These are phyloP conservation scores for Sebastes trivittatus DNA, from an alignment of 2,797 vertebrate species.

Conservation along the genomic window DNA sequence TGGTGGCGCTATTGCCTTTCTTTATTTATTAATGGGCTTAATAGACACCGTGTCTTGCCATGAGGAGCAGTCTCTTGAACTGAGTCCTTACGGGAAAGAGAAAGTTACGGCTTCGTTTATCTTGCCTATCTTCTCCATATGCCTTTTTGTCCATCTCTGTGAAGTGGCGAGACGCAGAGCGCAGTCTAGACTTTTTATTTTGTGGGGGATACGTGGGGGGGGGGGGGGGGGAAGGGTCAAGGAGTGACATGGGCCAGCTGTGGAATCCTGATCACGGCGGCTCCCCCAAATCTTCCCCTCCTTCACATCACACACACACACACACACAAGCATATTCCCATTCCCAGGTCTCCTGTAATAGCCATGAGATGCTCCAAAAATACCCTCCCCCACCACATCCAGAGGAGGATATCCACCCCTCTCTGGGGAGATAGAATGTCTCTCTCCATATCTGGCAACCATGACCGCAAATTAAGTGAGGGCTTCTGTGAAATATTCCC, in stretches of 20 bases:
- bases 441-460: constrained; percentile 78
- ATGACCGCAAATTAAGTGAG: constrained; percentile 76
- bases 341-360: constrained; percentile 72
- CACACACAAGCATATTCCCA: constrained; percentile 43
- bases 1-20: constrained; percentile 79
- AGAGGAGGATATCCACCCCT: constrained; percentile 63
- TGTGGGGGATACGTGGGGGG: constrained; percentile 44
- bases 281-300: constrained; percentile 48
- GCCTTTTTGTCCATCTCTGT: constrained; percentile 42
- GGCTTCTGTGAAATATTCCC: constrained; percentile 70
- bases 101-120: constrained; percentile 68
- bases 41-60: constrained; percentile 75
- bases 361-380: constrained; percentile 78
- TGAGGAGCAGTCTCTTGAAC: constrained; percentile 68
- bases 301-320: constrained; percentile 25
- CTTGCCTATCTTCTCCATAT: constrained; percentile 42
- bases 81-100: constrained; percentile 55
- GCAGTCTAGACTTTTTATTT: constrained; percentile 78
- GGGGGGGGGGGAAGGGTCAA: constrained; percentile 64
- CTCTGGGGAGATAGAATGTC: constrained; percentile 75
- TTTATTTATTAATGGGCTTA: constrained; percentile 82
- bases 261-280: constrained; percentile 70
- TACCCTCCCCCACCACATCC: constrained; percentile 61
- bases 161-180: constrained; percentile 54
- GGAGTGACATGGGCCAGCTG: constrained; percentile 83